Conservation (phyloP, 2,888 invertebrate species). For the Muscina levida region DNA sequence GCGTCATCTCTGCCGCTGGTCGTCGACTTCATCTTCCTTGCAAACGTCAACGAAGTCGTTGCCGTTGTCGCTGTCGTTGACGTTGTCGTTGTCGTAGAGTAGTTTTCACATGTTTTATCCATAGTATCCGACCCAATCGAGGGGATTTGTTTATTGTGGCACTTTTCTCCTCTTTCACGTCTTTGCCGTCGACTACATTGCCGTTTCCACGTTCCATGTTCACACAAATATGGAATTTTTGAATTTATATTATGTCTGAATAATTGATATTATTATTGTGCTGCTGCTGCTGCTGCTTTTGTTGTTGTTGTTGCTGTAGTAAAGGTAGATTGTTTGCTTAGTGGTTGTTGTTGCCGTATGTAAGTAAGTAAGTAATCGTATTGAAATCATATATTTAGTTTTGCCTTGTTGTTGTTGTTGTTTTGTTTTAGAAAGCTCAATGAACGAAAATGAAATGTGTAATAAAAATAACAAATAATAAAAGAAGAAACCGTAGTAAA, state of each 20-base stretch:
- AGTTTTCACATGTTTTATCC: slow-evolving; percentile 22
- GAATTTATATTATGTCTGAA: slow-evolving; percentile 63
- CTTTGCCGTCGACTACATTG: background rate
- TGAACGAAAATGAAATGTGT: slow-evolving; percentile 51
- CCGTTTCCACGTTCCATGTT: slow-evolving; percentile 44
- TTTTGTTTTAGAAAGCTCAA: slow-evolving; percentile 63
- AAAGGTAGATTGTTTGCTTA: background rate
- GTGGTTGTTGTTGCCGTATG: slow-evolving; percentile 27
- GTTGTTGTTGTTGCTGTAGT: background rate
- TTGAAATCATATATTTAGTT: slow-evolving; percentile 29
- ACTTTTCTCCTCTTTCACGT: slow-evolving; percentile 39
- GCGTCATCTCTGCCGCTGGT: background rate
- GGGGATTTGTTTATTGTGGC: slow-evolving; percentile 39
- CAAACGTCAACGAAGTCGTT: background rate
- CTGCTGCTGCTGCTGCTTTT: slow-evolving; percentile 48
- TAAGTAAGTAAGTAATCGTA: slow-evolving; percentile 9
- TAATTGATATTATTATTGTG: slow-evolving; percentile 63
- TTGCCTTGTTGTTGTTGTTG: too few relatives aligned
- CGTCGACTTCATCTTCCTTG: background rate
- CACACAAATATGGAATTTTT: slow-evolving; percentile 66
- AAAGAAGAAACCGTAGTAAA: slow-evolving; percentile 33
- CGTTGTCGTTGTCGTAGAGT: background rate
- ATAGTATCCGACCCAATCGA: slow-evolving; percentile 7
- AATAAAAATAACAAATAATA: slow-evolving; percentile 48
- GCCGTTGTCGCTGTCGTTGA: slow-evolving; percentile 15